Evolutionary conservation across 2,113 vertebrate genomes (phyloP).

Genomic region (Pterocles orientalis): DNA sequence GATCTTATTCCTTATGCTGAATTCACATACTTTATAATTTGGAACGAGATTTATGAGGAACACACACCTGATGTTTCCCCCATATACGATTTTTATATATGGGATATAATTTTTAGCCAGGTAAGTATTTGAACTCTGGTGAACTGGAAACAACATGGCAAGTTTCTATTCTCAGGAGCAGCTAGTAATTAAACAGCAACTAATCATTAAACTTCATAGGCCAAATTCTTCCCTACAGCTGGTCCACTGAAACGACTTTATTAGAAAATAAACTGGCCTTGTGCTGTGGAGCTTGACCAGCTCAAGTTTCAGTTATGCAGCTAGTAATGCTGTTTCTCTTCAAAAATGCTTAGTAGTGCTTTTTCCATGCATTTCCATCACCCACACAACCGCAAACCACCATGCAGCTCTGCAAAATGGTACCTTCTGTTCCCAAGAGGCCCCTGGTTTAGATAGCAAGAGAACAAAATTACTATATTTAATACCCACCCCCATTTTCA

Average conservation of each 20-base stretch:
- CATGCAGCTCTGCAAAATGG: neutral
- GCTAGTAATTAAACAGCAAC: slow-evolving; percentile 9
- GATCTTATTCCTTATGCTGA: neutral
- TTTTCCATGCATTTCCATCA: neutral
- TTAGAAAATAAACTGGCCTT: slow-evolving; percentile 31
- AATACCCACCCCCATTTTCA: neutral
- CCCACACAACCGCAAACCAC: slow-evolving; percentile 38
- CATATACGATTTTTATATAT: neutral
- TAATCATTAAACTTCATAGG: slow-evolving; percentile 28
- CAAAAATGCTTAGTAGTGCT: neutral
- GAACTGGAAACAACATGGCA: neutral
- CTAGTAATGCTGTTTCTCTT: neutral
- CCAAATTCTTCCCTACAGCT: slow-evolving; percentile 26
- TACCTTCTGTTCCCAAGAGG: slow-evolving; percentile 12
- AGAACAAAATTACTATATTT: neutral
- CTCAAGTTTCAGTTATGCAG: neutral
- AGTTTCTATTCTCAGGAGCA: neutral
- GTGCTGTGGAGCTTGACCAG: slow-evolving; percentile 15
- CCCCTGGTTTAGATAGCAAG: neutral
- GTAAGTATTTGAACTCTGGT: neutral
- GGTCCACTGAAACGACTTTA: neutral
- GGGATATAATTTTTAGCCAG: neutral
- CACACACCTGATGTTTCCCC: neutral
- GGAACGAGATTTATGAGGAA: neutral
- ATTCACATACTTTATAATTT: neutral